Base-by-base conservation (phyloP, 2,797 vertebrate species). In the Cheirogaleus major region DNA sequence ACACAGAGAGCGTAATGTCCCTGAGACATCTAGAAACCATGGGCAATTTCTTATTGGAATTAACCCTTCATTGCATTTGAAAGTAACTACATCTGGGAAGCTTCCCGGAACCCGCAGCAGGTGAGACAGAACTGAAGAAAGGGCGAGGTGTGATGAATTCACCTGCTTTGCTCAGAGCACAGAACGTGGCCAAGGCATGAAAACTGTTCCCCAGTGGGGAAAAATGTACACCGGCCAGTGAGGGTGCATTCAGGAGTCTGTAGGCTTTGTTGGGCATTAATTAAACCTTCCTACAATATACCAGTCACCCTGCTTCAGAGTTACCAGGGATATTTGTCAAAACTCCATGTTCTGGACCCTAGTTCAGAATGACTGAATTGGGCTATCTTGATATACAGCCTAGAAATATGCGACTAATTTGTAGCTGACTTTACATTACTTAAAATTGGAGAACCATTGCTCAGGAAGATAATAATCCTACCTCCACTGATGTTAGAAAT, bases 221-320 rank as follows among this genome's bases (percentile, higher is more conserved):
- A 15, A 2, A 13, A 4, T 4, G 13, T 6, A 1, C 4, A 1
- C 2, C 43, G 0, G 14, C 30, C 17, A 1, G 7, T 15, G 2
- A 5, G 8, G 55, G 8, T 22, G 15, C 3, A 20, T 35, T 22
- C 35, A 45, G 41, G 70, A 17, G 25, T 30, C 72, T 25, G 12
- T 4, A 30, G 38, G 12, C 11, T 45, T 50, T 75, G 13, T 8
- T n/a, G 41, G 23, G 30, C 59, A 6, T 4, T 15, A 23, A 5
- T 9, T 9, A 76, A 70, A 70, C 22, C 27, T 86, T 82, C 30
- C 6, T 83, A 13, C 5, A 8, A 30, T 6, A n/a, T 3, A 20
- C 61, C 32, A 41, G 13, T 1, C 2, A 20, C 7, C 17, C 18
- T 17, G 45, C 5, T 5, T 76, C 43, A 27, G 41, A 87, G 35